These are phyloP conservation scores for Odontothrips loti DNA, from an alignment of 2,888 invertebrate genomes.

Conservation along the genomic window DNA sequence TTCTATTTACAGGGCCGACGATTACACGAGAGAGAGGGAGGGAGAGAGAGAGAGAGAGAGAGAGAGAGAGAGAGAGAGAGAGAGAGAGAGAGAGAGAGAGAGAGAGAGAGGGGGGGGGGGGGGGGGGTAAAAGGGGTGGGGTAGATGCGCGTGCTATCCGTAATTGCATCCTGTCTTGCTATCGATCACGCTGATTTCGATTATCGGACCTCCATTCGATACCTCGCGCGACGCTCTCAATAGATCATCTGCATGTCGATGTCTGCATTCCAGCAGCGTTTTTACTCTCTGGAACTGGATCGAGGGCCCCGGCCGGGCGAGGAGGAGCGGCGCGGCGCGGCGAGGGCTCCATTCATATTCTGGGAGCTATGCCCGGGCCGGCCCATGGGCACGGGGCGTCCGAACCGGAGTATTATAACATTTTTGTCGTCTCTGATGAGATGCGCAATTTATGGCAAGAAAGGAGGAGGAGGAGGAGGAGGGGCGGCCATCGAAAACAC, in stretches of 20 bases:
- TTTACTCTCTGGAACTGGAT: too few relatives aligned
- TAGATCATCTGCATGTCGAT: conserved; percentile 1
- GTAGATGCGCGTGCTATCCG: background rate
- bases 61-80: conserved; percentile 13
- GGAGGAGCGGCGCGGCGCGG: too few relatives aligned
- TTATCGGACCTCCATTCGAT: conserved; percentile 12
- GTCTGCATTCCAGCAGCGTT: background rate
- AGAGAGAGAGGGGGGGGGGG: background rate
- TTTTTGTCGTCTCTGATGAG: conserved; percentile 8
- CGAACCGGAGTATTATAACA: background rate
- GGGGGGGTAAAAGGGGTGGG: background rate
- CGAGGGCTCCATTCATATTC: background rate
- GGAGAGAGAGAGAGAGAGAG: background rate
- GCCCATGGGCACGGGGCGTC: too few relatives aligned
- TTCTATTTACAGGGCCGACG: background rate
- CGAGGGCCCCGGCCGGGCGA: too few relatives aligned
- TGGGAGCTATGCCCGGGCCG: background rate
- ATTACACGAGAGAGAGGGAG: conserved; percentile 12
- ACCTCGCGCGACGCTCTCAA: background rate
- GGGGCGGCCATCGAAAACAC: background rate
- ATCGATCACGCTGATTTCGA: conserved; percentile 13
- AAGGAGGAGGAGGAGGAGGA: background rate
- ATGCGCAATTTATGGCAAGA: conserved; percentile 2
- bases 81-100: conserved; percentile 6
- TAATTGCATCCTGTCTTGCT: conserved; percentile 20